Evolutionary conservation across 2,888 invertebrate genomes (phyloP), one percentile per base, ranked within the genome.

Genomic region (Crepidodera aurea): DNA sequence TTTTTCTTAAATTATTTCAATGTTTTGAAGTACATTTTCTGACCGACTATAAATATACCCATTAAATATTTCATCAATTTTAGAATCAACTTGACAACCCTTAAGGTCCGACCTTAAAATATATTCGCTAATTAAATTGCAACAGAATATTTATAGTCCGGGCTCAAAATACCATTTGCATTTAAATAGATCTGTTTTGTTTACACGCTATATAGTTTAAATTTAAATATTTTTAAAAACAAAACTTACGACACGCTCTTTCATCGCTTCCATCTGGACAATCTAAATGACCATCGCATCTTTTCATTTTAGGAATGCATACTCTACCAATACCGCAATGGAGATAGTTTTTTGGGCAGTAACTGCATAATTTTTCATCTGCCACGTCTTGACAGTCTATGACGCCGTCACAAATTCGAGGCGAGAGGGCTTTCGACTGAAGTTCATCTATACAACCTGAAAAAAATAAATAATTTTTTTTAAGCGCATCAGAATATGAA

Each of bases 191-290:
- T n/a, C n/a, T n/a, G n/a, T n/a, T n/a, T n/a, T n/a, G n/a, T n/a
- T n/a, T n/a, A n/a, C n/a, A n/a, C n/a, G n/a, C n/a, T n/a, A n/a
- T n/a, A n/a, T 22, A 22, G 22, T 22, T 22, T 22, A 2, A 22
- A 6, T 22, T 22, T 22, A 22, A 4, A 22, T 22, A 6, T 22
- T 4, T 22, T 22, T 22, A 6, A 22, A 34, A 12, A 34, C 2
- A 29, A n/a, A 34, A 66, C 92, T 88, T 82, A 95, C 94, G 82
- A 77, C 95, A 95, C 69, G 90, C 90, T 72, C 89, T 85, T 78
- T 95, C 95, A 73, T 95, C 95, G 67, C 91, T 90, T 27, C 91
- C 93, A 78, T 94, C 93, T 0, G 92, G 90, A 74, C 95, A 95
- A 80, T 95, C 94, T 0, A 85, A 83, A 56, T 88, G 87, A 51